phyloP scores from a whole-genome alignment of 2,797 vertebrate genomes.

The Paguma larvata region DNA sequence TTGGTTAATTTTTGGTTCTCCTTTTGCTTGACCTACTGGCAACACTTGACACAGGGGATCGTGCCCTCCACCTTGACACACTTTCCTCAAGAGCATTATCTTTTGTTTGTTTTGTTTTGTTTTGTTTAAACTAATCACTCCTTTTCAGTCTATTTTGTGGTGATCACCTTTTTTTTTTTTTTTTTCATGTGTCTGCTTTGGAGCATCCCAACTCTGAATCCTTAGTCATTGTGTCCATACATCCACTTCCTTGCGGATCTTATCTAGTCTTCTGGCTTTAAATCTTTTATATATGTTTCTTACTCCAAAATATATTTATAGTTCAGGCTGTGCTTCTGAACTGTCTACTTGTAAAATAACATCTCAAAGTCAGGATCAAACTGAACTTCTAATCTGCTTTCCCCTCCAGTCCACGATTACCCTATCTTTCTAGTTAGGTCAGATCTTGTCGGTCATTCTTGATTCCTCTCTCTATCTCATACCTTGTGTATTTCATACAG shows the following conservation, averaged over 20 bases:
- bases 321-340: background rate
- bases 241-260: background rate
- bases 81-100: background rate
- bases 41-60: background rate
- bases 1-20: background rate
- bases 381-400: background rate
- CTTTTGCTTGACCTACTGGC: background rate
- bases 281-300: background rate
- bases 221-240: background rate
- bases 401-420: background rate
- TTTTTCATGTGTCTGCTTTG: background rate
- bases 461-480: background rate
- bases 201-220: background rate
- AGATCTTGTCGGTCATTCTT: background rate
- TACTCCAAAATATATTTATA: background rate
- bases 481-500: background rate
- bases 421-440: background rate
- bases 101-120: background rate
- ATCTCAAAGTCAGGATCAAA: background rate
- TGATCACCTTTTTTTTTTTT: background rate
- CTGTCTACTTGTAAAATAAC: background rate
- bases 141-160: background rate
- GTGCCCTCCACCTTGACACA: background rate
- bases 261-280: background rate
- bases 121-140: background rate